These are phyloP conservation scores for Drosophila longiperda DNA, from an alignment of 2,888 invertebrate species.

Conservation along the genomic window DNA sequence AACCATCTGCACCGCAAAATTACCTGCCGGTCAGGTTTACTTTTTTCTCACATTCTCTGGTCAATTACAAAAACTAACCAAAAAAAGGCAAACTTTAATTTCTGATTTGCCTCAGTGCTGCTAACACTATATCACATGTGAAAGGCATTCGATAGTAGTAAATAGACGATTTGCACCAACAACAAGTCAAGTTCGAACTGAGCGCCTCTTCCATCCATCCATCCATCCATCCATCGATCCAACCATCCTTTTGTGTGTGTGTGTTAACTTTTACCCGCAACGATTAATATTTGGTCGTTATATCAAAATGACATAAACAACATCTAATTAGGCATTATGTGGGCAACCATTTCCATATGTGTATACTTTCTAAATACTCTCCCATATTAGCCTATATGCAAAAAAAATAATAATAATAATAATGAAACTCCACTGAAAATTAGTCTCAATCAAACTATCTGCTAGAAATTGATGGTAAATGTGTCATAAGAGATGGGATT, in stretches of 20 bases:
- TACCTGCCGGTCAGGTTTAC: slow-evolving; percentile 54
- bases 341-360: slow-evolving; percentile 1
- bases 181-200: slow-evolving; percentile 11
- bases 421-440: background rate
- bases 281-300: slow-evolving; percentile 7
- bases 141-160: slow-evolving; percentile 47
- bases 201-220: slow-evolving; percentile 16
- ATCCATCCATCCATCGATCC: slow-evolving; percentile 3
- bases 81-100: slow-evolving; percentile 25
- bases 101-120: slow-evolving; percentile 50
- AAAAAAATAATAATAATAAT: background rate
- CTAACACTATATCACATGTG: slow-evolving; percentile 35
- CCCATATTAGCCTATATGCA: background rate
- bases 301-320: slow-evolving; percentile 2
- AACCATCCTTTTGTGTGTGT: background rate
- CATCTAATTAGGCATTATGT: slow-evolving; percentile 11
- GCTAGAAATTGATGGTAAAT: background rate
- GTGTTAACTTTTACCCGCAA: slow-evolving; percentile 4
- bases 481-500: background rate
- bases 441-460: background rate
- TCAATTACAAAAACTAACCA: slow-evolving; percentile 19
- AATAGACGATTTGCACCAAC: slow-evolving; percentile 29
- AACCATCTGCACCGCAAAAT: slow-evolving; percentile 46
- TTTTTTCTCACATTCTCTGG: slow-evolving; percentile 45
- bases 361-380: slow-evolving; percentile 2